Evolutionary conservation across 2,113 vertebrate genomes (phyloP), one percentile per base, ranked within the genome.

Genomic region (Barnardius zonarius): DNA sequence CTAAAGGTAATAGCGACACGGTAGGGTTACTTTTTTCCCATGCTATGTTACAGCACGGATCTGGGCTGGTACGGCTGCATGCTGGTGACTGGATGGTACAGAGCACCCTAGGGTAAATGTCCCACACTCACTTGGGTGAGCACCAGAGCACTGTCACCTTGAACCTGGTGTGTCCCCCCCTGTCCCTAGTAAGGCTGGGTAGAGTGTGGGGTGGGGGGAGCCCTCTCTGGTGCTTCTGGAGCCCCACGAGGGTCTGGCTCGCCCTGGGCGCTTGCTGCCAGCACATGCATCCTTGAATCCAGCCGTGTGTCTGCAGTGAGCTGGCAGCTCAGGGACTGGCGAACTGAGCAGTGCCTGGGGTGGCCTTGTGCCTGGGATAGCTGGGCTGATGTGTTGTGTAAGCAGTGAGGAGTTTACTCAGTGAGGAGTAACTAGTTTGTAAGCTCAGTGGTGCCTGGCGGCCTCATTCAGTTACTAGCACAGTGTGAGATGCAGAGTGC

Each of bases 1-100:
- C 99, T 62, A 99, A 99, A 99, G 99, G 99, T 99, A 99, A 99
- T 98, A 97, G 90, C 97, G 95, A 98, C 98, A 97, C 98, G 99
- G 99, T 99, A 99, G 99, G 99, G 97, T 91, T 95, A 80, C 64
- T 96, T 96, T 98, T 98, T 97, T 97, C 96, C 96, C 94, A 96
- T 98, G 93, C 93, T 96, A 96, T 83, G 22, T 97, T 94, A 93
- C 81, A 94, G 91, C 98, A 98, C 98, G 70, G 96, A 90, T 96
- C 96, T 96, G 97, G 97, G 97, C 87, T 97, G 83, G 96, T 97
- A 95, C 91, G 25, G 92, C 93, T 96, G 98, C 97, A 98, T 98
- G 97, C 95, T 96, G 97, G 97, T 97, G 87, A 96, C 75, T 48
- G 91, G 95, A 96, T 93, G 93, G 93, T 88, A 89, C 89, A 93